Base-by-base conservation (phyloP, 2,888 invertebrate species). In the Aethes cnicana region DNA sequence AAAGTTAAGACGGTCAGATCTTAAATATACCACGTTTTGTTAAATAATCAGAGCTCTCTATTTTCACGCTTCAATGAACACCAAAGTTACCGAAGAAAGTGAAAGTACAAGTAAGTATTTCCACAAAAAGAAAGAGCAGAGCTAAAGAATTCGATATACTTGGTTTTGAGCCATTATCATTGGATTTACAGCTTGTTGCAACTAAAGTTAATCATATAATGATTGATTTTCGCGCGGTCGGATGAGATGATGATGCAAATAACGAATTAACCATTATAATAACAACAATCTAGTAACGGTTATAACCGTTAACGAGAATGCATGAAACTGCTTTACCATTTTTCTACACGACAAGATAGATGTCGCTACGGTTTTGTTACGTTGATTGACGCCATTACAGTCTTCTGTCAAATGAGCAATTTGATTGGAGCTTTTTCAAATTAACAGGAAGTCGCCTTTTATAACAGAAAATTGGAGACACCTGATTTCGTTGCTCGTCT, bases 381-480 rank as follows among this genome's bases (percentile, higher is more conserved):
- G 64, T 63, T 62, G 59, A 60, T 64, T 67, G 70, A 75, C 87
- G 85, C 87, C 86, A 88, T 87, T 85, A 77, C 74, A 61, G 62
- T 64, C 52, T 56, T 62, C 80, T 86, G 87, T 88, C 86, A 86
- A 84, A 80, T 63, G 63, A 68, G 68, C 84, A 85, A 85, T 84
- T 84, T 84, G 84, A 87, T 78, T 83, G 74, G 80, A 87, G 82
- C 81, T 81, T 85, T 88, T 88, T 85, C 72, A 84, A 90, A 89
- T 85, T 79, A 75, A 77, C 84, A 81, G 83, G 80, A 85, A 85
- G 79, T 82, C 69, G 77, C 69, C 68, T 70, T 69, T 68, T 75
- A 43, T 75, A 88, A 87, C 86, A 82, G 85, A 84, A 85, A 84
- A 75, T 73, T 76, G 66, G 69, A 74, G 68, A 72, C 76, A 79